Evolutionary conservation across 2,797 vertebrate genomes (phyloP), one percentile per base, ranked within the genome.

Genomic region (Acanthurus leucopareius): DNA sequence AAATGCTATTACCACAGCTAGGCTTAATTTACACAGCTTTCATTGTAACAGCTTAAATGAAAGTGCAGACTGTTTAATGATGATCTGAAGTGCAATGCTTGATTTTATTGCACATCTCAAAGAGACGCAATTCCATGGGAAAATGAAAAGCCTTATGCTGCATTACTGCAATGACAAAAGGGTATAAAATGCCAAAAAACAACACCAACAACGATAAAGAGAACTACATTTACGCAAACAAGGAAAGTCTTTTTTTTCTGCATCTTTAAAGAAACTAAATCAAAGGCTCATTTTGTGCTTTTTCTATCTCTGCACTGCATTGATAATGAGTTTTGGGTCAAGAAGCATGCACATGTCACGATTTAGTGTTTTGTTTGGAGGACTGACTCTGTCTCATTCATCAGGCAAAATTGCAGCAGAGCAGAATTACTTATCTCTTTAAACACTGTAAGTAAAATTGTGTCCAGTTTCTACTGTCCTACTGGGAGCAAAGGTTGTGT

Each of bases 391-490:
- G 52, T 61, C 72, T 71, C 5, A 57, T 76, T 64, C 52, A 45
- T 58, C 81, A 68, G 10, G 3, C 28, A 64, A 68, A 75, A 72
- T 10, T 40, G n/a, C 44, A 66, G 49, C 28, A 40, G 45, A 69
- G 59, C 28, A 25, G 40, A 70, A 63, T 69, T 38, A 73, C 60
- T 40, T 69, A 47, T 15, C 16, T 64, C 54, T 16, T 65, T 68
- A 59, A 17, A 59, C 20, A 65, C 17, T 22, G 40, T 35, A 10
- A 72, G 22, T 51, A 16, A 49, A 69, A 63, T 4, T 45, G 11
- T 63, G 4, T 49, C 76, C 2, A 32, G 35, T 76, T 81, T 78
- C 35, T 83, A 28, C 40, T 66, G 19, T 51, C 28, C 17, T 73
- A 66, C 25, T 68, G 51, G 62, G 53, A 73, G 52, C 9, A 59